These are phyloP conservation scores for Limenitis camilla DNA, from an alignment of 2,888 invertebrate genomes.

Conservation along the genomic window DNA sequence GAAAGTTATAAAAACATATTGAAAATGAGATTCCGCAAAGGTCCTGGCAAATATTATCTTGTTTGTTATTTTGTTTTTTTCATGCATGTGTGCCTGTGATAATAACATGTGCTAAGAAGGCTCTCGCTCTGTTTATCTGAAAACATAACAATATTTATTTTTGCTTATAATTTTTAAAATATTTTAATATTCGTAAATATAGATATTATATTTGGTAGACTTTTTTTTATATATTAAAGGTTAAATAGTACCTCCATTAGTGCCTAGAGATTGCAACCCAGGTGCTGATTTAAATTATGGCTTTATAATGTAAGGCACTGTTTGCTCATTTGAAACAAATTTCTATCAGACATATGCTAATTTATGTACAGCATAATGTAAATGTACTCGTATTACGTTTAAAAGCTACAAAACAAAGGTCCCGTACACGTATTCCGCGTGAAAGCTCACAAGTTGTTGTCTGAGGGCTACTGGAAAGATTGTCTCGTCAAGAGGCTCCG, in stretches of 20 bases:
- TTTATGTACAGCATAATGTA: slow-evolving; percentile 5
- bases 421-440: slow-evolving; percentile 53
- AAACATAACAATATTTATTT: no score
- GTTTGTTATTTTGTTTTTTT: slow-evolving; percentile 70
- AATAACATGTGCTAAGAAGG: slow-evolving; percentile 53
- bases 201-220: no score
- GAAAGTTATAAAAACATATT: slow-evolving; percentile 76
- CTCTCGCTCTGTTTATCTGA: no score
- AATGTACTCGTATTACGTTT: slow-evolving; percentile 25
- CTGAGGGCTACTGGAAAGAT: slow-evolving; percentile 65
- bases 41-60: slow-evolving; percentile 69
- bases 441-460: slow-evolving; percentile 65
- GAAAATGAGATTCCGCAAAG: slow-evolving; percentile 71
- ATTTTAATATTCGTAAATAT: no score
- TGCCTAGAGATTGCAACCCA: no score
- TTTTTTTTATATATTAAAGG: no score
- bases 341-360: background rate
- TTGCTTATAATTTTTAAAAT: no score
- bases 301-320: no score
- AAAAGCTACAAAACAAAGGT: slow-evolving; percentile 56
- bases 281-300: no score
- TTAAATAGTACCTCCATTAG: no score
- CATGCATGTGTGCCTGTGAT: slow-evolving; percentile 53
- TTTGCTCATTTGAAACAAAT: no score
- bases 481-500: slow-evolving; percentile 63